phyloP scores from a whole-genome alignment of 2,888 invertebrate genomes.

The Euclidia mi region DNA sequence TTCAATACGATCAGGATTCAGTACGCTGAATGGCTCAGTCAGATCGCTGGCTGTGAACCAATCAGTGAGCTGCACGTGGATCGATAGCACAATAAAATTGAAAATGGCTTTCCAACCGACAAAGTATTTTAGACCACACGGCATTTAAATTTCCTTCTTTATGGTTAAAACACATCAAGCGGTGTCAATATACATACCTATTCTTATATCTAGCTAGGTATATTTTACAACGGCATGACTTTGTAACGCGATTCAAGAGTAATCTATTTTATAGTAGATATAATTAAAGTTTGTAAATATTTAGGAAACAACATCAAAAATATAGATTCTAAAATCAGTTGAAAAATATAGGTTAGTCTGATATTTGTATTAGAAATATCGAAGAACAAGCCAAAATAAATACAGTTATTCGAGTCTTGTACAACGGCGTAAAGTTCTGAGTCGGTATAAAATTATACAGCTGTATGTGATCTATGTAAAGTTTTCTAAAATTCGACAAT shows the following conservation, averaged over 20 bases:
- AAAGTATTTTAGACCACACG: no score
- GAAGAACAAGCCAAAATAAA: conserved; percentile 53
- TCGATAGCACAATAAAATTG: no score
- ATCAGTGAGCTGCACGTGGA: no score
- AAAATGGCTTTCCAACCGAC: no score
- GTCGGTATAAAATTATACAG: conserved; percentile 25
- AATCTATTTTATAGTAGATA: conserved; percentile 39
- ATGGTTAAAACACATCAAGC: conserved; percentile 51
- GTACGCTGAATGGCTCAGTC: no score
- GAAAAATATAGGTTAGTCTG: conserved; percentile 40
- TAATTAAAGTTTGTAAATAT: conserved; percentile 46
- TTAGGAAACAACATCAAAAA: conserved; percentile 53
- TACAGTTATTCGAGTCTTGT: conserved; percentile 20
- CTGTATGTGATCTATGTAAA: conserved; percentile 45
- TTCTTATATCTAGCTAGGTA: conserved; percentile 60
- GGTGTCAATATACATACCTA: conserved; percentile 56
- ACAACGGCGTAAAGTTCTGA: conserved; percentile 23
- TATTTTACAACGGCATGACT: conserved; percentile 44
- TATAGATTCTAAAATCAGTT: conserved; percentile 48
- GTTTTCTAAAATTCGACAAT: conserved; percentile 55
- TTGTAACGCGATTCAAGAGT: conserved; percentile 34
- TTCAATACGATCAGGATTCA: no score
- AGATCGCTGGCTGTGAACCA: no score
- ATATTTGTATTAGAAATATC: conserved; percentile 37
- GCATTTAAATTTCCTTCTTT: not conserved